These are phyloP conservation scores for Ondatra zibethicus DNA, from an alignment of 2,113 vertebrate species.

Conservation along the genomic window DNA sequence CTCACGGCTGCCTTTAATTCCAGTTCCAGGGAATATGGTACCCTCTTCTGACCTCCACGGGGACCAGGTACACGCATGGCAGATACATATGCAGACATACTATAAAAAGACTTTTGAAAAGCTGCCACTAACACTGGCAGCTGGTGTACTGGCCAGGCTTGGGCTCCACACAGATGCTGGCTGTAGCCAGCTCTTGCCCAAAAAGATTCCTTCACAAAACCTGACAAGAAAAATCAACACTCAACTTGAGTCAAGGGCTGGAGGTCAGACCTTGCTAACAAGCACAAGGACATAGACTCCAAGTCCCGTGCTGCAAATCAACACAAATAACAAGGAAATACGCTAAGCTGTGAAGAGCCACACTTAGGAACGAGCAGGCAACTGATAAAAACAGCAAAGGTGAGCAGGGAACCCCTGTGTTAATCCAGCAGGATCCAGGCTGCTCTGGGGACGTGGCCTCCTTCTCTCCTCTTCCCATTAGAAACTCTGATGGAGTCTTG, in stretches of 20 bases:
- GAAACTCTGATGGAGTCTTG: background rate
- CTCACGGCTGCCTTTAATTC: background rate
- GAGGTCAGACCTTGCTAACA: background rate
- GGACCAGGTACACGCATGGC: background rate
- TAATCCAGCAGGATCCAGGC: background rate
- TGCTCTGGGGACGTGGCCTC: background rate
- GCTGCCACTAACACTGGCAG: background rate
- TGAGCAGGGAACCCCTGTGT: accelerated
- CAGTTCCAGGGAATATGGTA: background rate
- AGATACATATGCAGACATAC: background rate
- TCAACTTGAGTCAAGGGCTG: background rate
- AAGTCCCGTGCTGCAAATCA: too few species aligned
- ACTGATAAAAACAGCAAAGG: background rate
- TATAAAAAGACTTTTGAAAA: background rate
- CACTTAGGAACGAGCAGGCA: too few species aligned
- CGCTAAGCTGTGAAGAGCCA: too few species aligned
- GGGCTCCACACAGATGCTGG: background rate
- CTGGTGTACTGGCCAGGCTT: background rate
- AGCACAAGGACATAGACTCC: background rate
- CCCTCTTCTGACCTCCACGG: background rate
- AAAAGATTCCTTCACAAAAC: background rate
- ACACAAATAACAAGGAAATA: background rate
- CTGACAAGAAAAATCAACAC: background rate
- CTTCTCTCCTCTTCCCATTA: background rate
- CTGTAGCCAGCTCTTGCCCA: background rate